A percentile compares a stretch with the other conserved stretches of the same genome.
Conservation (phyloP, 2,113 vertebrate species). For the Eptesicus fuscus region DNA sequence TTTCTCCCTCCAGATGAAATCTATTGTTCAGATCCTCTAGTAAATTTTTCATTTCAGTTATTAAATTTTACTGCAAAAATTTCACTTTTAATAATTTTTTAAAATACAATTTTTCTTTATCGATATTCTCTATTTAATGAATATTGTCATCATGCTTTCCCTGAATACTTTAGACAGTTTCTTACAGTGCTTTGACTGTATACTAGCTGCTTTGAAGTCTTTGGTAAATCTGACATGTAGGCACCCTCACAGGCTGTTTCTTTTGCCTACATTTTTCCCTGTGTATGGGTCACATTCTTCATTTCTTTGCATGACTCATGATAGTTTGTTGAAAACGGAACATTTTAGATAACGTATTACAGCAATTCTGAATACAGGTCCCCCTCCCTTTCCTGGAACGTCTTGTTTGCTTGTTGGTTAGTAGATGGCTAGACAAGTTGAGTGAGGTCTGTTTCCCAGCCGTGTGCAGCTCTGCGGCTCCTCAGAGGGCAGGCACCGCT, state of each 20-base stretch:
- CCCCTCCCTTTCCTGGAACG: background rate
- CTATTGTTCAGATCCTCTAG: background rate
- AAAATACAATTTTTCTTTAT: background rate
- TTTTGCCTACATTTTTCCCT: background rate
- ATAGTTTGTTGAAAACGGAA: background rate
- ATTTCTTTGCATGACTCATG: background rate
- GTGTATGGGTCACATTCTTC: background rate
- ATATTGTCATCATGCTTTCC: background rate
- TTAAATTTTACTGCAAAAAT: background rate
- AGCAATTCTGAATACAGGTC: background rate
- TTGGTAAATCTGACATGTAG: background rate
- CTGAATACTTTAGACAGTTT: background rate
- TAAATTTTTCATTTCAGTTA: slow-evolving; percentile 1
- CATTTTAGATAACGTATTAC: background rate
- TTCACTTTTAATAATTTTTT: background rate
- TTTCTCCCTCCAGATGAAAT: background rate
- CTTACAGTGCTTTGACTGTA: background rate
- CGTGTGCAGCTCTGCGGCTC: background rate
- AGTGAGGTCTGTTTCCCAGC: background rate
- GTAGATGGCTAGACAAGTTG: background rate
- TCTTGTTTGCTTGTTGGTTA: background rate
- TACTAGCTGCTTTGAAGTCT: background rate
- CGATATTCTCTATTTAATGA: background rate
- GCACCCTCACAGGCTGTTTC: background rate
- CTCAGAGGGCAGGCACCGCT: background rate